phyloP scores from a whole-genome alignment of 2,797 vertebrate species.

The Manis crassicaudata region DNA sequence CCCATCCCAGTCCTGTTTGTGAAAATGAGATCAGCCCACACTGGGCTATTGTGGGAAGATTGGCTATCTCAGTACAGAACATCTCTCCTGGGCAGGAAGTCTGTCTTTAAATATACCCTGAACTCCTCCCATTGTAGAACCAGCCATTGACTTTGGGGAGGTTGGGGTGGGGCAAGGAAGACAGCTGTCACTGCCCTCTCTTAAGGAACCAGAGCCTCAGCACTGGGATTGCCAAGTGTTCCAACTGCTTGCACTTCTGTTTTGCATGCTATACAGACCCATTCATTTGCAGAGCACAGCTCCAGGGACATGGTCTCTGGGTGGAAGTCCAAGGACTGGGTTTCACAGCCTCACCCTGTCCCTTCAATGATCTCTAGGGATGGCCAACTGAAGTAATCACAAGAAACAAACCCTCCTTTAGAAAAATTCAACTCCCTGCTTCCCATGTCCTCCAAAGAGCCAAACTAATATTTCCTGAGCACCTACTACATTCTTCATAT shows the following conservation, averaged over 20 bases:
- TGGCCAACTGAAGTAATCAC: background rate
- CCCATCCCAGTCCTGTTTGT: background rate
- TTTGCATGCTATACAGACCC: background rate
- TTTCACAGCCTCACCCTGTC: background rate
- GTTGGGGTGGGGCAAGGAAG: background rate
- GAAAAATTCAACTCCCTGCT: background rate
- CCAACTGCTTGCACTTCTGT: background rate
- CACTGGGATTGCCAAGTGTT: background rate
- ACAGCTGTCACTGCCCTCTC: background rate
- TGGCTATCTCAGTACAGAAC: slow-evolving; percentile 36
- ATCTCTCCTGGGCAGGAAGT: slow-evolving; percentile 53
- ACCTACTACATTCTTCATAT: background rate
- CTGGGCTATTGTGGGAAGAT: slow-evolving; percentile 48
- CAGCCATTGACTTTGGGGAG: slow-evolving; percentile 21
- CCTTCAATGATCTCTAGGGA: background rate
- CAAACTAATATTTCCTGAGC: background rate
- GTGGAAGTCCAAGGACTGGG: background rate
- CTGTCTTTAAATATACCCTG: slow-evolving; percentile 70
- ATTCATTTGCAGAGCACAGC: background rate
- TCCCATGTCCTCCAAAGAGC: background rate
- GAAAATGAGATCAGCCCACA: slow-evolving; percentile 49
- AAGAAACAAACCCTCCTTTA: background rate
- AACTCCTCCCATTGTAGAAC: background rate
- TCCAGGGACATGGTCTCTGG: background rate
- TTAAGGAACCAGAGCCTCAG: background rate